Evolutionary conservation across 2,113 vertebrate species (phyloP).

Genomic region (Phaethon lepturus): DNA sequence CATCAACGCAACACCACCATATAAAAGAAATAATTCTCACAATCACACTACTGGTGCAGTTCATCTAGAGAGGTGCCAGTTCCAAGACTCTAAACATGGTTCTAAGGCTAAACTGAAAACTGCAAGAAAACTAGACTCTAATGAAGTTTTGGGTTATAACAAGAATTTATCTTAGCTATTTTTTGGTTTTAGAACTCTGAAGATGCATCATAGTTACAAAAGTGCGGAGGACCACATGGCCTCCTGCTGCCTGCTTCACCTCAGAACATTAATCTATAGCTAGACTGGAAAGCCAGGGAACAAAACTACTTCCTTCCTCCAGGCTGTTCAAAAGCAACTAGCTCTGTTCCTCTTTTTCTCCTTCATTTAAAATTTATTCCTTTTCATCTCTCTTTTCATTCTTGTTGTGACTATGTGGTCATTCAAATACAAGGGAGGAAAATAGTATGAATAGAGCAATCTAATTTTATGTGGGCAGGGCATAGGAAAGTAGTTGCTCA

Average conservation of each 20-base stretch:
- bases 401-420: background rate
- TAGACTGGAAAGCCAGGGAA: background rate
- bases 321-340: background rate
- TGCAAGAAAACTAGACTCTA: background rate
- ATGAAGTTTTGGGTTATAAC: background rate
- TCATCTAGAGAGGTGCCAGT: background rate
- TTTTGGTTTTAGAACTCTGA: background rate
- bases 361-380: background rate
- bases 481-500: background rate
- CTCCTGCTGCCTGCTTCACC: background rate
- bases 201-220: background rate
- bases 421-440: background rate
- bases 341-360: background rate
- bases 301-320: background rate
- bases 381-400: background rate
- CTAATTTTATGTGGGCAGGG: background rate
- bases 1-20: no score
- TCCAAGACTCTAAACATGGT: background rate
- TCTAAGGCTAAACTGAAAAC: background rate
- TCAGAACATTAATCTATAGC: background rate
- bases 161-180: background rate
- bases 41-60: background rate
- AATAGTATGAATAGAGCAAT: background rate
- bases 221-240: background rate
- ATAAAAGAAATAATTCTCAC: background rate